Evolutionary conservation across 2,113 vertebrate species (phyloP).

Genomic region (Hypomesus transpacificus): DNA sequence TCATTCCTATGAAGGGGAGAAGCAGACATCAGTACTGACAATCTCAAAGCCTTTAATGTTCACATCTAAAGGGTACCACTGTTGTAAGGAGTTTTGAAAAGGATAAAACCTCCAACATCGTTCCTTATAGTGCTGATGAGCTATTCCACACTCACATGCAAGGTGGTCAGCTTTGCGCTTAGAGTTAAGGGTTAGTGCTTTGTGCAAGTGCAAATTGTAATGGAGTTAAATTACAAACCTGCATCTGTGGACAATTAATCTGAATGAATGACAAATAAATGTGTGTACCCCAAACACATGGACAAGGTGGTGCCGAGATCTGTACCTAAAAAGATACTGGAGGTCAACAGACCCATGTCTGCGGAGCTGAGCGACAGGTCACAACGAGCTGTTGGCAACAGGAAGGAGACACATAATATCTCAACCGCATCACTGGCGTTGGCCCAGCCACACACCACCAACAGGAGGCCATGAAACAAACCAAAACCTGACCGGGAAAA

Average conservation of each 20-base stretch:
- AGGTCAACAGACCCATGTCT: conserved; percentile 72
- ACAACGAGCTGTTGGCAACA: conserved; percentile 66
- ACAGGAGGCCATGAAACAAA: conserved; percentile 66
- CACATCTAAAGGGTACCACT: neutral
- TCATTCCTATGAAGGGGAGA: conserved; percentile 64
- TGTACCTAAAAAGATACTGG: conserved; percentile 73
- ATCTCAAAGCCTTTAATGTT: neutral
- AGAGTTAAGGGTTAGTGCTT: too few relatives aligned
- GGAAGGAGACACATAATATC: conserved; percentile 74
- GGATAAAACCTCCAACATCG: too few relatives aligned
- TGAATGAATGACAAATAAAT: too few relatives aligned
- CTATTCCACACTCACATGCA: too few relatives aligned
- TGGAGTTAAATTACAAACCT: too few relatives aligned
- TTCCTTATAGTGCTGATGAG: too few relatives aligned
- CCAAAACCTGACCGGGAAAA: conserved; percentile 63
- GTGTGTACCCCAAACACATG: too few relatives aligned
- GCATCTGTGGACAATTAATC: too few relatives aligned
- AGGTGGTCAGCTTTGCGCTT: too few relatives aligned
- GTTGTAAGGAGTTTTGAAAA: too few relatives aligned
- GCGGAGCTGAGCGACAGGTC: conserved; percentile 67
- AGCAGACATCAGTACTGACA: neutral
- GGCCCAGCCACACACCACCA: conserved; percentile 72
- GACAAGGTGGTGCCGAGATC: neutral
- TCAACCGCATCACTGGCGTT: conserved; percentile 75
- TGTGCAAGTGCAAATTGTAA: too few relatives aligned